These are phyloP conservation scores for Azemiops feae DNA, from an alignment of 2,113 vertebrate species.

Conservation along the genomic window DNA sequence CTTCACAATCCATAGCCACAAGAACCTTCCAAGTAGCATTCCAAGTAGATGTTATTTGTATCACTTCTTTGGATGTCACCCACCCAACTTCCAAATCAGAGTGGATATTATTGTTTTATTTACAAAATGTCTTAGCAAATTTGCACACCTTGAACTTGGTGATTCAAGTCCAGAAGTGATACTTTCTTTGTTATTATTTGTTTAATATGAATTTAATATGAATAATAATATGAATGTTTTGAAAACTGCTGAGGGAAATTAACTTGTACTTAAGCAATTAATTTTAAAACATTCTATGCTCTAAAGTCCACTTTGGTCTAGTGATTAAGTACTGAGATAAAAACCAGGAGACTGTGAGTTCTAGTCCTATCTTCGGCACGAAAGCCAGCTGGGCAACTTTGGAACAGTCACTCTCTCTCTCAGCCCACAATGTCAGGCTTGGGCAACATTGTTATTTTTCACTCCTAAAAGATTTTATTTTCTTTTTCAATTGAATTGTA, in stretches of 20 bases:
- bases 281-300: conserved; percentile 36
- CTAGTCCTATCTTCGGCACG: neutral
- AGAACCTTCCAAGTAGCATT: neutral
- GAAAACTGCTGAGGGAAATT: neutral
- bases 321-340: neutral
- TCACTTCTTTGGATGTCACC: neutral
- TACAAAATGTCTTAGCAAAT: neutral
- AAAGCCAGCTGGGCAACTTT: neutral
- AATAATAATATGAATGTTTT: too few species aligned
- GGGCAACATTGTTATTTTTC: neutral
- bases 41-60: neutral
- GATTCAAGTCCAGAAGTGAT: conserved; percentile 7
- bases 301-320: conserved; percentile 17
- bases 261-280: conserved; percentile 27
- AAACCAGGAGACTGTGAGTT: neutral
- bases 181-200: neutral
- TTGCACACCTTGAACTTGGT: neutral
- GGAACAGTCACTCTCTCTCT: neutral
- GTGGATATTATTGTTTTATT: neutral
- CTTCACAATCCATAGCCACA: neutral
- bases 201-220: neutral
- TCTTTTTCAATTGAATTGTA: neutral
- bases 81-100: neutral
- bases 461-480: neutral
- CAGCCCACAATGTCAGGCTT: neutral